phyloP scores from a whole-genome alignment of 2,113 vertebrate genomes.

The Thunnus thynnus region DNA sequence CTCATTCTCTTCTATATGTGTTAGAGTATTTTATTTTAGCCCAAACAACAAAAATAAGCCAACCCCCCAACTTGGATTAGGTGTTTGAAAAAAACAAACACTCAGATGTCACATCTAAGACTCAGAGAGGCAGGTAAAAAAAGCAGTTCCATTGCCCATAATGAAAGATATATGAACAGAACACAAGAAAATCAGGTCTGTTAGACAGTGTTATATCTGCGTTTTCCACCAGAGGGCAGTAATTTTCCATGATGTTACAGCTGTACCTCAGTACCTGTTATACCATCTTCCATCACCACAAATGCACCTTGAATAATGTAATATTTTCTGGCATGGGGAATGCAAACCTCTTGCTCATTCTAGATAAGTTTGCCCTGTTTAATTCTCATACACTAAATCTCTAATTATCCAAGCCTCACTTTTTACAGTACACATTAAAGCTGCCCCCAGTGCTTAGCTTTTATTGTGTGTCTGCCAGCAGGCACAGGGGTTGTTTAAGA shows the following conservation, averaged over 20 bases:
- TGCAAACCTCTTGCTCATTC: neutral
- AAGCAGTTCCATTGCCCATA: no score
- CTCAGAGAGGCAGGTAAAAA: no score
- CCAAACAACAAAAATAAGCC: no score
- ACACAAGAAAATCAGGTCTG: neutral
- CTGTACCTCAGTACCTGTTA: neutral
- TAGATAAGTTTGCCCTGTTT: neutral
- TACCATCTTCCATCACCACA: neutral
- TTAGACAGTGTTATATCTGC: neutral
- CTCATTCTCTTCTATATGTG: no score
- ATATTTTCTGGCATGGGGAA: neutral
- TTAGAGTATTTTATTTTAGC: no score
- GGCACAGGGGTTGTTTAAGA: neutral
- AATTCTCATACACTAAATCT: neutral
- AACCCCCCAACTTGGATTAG: no score
- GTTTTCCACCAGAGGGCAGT: slow-evolving; percentile 42
- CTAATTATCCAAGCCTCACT: neutral
- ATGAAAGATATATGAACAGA: neutral
- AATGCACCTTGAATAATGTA: neutral
- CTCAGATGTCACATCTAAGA: no score
- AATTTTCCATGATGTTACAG: neutral
- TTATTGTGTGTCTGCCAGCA: slow-evolving; percentile 10
- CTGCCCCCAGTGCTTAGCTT: neutral
- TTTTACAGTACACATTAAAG: slow-evolving; percentile 3
- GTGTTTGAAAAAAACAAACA: no score